Evolutionary conservation across 2,113 vertebrate species (phyloP), one percentile per base, ranked within the genome.

Genomic region (Fregata magnificens): DNA sequence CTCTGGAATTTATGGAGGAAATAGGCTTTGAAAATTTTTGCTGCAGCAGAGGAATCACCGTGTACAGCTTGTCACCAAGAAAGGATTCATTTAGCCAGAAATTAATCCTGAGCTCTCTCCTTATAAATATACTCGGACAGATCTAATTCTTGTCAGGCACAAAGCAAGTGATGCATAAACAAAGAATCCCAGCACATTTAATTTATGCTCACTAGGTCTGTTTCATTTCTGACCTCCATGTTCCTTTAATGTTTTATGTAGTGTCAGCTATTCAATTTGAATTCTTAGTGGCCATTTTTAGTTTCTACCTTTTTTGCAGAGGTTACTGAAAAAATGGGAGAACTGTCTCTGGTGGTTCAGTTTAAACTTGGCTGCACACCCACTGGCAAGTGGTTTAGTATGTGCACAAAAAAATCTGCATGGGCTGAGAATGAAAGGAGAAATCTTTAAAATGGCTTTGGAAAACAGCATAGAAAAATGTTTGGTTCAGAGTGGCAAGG

Each of bases 51-150:
- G 38, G 76, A 93, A 76, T 85, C 24, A 20, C 52, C 26, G 10
- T 0, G 0, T 87, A 87, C 38, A 77, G 63, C 82, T 88, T 81
- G 63, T 90, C 82, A 92, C 53, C 32, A 62, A 74, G 59, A 86
- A 82, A 88, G 42, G 42, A 81, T 84, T 96, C n/a, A 82, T 89
- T 89, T 96, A 90, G 40, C 65, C 44, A 93, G 89, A 94, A 94
- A 70, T 89, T 81, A 92, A 70, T 83, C 82, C 65, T 67, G 69
- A 92, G 34, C 44, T 95, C 28, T 63, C 7, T 72, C 31, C 59
- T 86, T 61, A 34, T 58, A 91, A 94, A 86, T 80, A 34, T 77
- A 44, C 34, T 92, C 82, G 65, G 91, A 73, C 86, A 90, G 59
- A 81, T 70, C 28, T 90, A 95, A 80, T 83, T 74, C 66, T 88